Percentiles rank a stretch among this genome's conserved stretches.
phyloP scores from a whole-genome alignment of 2,797 vertebrate genomes.

The Lepus oiostolus region DNA sequence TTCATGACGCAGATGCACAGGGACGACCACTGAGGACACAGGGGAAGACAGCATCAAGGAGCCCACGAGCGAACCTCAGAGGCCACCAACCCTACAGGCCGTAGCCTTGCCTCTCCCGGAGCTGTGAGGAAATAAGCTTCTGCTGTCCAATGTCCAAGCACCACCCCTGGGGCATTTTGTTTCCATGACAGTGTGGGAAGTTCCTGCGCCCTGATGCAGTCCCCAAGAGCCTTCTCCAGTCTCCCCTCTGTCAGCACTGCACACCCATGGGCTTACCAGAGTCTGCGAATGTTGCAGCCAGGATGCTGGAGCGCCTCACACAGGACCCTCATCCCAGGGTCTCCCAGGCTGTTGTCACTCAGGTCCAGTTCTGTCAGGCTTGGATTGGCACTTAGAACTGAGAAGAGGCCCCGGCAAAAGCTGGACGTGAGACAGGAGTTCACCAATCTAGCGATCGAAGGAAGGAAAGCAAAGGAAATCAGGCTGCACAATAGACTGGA shows the following conservation, averaged over 20 bases:
- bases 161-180: no score
- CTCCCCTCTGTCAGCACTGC: no score
- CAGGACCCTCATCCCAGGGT: slow-evolving; percentile 60
- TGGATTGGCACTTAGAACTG: slow-evolving; percentile 47
- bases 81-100: no score
- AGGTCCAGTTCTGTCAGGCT: slow-evolving; percentile 78
- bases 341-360: slow-evolving; percentile 79
- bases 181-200: no score
- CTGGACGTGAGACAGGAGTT: slow-evolving; percentile 35
- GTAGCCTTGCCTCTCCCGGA: no score
- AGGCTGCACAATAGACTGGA: neutral
- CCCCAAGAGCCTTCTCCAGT: neutral
- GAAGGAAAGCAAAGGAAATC: neutral
- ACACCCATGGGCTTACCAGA: slow-evolving; percentile 58
- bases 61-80: neutral
- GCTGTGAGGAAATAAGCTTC: no score
- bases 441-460: slow-evolving; percentile 26
- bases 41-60: neutral
- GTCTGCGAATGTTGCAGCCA: slow-evolving; percentile 70
- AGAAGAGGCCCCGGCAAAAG: slow-evolving; percentile 88
- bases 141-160: no score
- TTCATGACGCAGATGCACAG: neutral
- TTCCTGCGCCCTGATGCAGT: no score
- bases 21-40: neutral
- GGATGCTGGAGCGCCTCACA: slow-evolving; percentile 75